Percentiles rank a stretch among this genome's conserved stretches.
phyloP scores from a whole-genome alignment of 2,888 invertebrate genomes.

The Caenorhabditis sp. region DNA sequence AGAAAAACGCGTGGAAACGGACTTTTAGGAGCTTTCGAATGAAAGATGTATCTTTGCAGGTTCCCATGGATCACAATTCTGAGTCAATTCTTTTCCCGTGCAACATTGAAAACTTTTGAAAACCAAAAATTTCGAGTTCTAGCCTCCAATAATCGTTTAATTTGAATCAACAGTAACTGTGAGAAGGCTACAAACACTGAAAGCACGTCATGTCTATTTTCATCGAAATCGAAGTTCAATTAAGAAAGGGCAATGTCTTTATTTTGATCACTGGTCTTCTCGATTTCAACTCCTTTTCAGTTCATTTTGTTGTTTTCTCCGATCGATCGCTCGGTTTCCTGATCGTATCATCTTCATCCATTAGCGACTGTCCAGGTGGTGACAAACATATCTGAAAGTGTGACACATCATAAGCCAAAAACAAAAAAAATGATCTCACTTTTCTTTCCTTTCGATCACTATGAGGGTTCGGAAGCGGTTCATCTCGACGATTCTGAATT shows the following conservation, averaged over 20 bases:
- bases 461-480: conserved; percentile 19
- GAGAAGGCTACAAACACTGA: conserved; percentile 25
- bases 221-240: conserved; percentile 9
- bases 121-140: background rate
- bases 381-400: conserved; percentile 49
- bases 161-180: background rate
- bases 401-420: background rate
- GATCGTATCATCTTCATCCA: conserved; percentile 51
- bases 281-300: background rate
- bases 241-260: background rate
- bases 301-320: conserved; percentile 25
- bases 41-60: too few relatives aligned
- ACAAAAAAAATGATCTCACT: conserved; percentile 14
- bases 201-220: conserved; percentile 27
- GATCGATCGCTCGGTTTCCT: conserved; percentile 29
- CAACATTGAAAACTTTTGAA: too few relatives aligned
- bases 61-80: too few relatives aligned
- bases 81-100: too few relatives aligned
- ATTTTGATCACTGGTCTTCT: conserved; percentile 25
- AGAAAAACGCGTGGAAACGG: too few relatives aligned
- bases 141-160: background rate
- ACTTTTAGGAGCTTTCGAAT: too few relatives aligned
- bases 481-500: conserved; percentile 30
- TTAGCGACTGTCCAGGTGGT: conserved; percentile 51
- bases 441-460: conserved; percentile 4